Conservation (phyloP, 2,797 vertebrate genomes). For the Leptatherina wallacei region DNA sequence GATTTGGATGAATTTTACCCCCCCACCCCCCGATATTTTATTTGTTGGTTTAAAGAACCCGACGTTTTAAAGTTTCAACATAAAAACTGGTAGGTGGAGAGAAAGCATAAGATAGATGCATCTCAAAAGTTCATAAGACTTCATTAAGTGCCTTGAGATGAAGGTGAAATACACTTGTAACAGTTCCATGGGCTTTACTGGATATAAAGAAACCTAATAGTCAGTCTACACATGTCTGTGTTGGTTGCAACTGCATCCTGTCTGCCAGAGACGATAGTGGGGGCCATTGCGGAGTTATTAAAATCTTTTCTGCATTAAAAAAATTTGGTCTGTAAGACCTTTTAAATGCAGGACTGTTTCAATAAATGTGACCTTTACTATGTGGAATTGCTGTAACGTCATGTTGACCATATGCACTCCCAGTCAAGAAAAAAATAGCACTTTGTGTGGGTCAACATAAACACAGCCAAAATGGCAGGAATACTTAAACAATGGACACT, state of each 20-base stretch:
- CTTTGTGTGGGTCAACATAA: conserved; percentile 75
- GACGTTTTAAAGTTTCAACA: too few relatives aligned
- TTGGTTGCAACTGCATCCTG: not conserved
- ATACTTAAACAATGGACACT: conserved; percentile 78
- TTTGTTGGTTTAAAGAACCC: too few relatives aligned
- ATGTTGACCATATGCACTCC: conserved; percentile 12
- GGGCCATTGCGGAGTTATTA: not conserved
- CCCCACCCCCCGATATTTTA: too few relatives aligned
- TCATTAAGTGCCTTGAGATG: not conserved
- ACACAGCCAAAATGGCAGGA: conserved; percentile 76
- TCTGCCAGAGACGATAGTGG: not conserved
- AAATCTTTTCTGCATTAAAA: not conserved
- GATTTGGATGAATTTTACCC: too few relatives aligned
- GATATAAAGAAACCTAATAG: not conserved
- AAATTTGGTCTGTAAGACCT: not conserved
- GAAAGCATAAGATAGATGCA: not conserved
- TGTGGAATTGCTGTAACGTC: not conserved
- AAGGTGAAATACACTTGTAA: not conserved
- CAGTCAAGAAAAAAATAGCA: conserved; percentile 57
- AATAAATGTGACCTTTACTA: not conserved
- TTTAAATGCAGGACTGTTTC: not conserved
- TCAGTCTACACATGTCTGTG: not conserved
- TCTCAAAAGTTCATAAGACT: not conserved
- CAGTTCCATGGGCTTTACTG: not conserved
- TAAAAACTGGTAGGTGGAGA: too few relatives aligned